These are phyloP conservation scores for Enhydra lutris DNA, from an alignment of 2,113 vertebrate species.

Conservation along the genomic window DNA sequence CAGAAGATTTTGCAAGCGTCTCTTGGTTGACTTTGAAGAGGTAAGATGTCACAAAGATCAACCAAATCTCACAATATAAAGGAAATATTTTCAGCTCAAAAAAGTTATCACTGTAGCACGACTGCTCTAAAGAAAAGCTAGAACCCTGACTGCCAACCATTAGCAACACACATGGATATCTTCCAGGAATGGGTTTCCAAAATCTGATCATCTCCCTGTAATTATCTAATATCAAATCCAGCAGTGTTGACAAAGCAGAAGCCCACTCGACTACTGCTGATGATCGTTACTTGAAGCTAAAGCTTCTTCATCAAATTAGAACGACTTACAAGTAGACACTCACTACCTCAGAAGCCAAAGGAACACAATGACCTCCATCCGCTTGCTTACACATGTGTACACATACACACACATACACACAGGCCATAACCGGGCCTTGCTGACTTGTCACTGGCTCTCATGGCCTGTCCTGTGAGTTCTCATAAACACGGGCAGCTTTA, in stretches of 20 bases:
- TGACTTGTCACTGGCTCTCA: neutral
- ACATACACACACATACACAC: neutral
- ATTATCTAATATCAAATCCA: conserved; percentile 57
- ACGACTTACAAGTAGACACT: neutral
- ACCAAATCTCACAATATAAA: neutral
- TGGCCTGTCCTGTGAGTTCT: neutral
- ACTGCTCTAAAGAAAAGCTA: conserved; percentile 37
- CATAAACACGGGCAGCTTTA: neutral
- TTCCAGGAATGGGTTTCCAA: conserved; percentile 46
- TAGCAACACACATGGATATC: neutral
- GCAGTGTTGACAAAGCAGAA: conserved; percentile 48
- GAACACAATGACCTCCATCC: neutral
- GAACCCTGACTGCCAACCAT: neutral
- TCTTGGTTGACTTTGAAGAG: neutral
- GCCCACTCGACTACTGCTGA: neutral
- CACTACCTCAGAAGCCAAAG: neutral
- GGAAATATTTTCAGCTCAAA: conserved; percentile 12
- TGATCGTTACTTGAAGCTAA: neutral
- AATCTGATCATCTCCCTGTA: conserved; percentile 22
- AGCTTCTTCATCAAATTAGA: neutral
- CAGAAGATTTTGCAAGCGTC: conserved; percentile 36
- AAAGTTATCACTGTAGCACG: conserved; percentile 24
- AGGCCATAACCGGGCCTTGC: neutral
- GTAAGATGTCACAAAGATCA: neutral
- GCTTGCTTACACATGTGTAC: neutral